Conservation (phyloP, 2,888 invertebrate genomes). For the Acrobasis consociella region DNA sequence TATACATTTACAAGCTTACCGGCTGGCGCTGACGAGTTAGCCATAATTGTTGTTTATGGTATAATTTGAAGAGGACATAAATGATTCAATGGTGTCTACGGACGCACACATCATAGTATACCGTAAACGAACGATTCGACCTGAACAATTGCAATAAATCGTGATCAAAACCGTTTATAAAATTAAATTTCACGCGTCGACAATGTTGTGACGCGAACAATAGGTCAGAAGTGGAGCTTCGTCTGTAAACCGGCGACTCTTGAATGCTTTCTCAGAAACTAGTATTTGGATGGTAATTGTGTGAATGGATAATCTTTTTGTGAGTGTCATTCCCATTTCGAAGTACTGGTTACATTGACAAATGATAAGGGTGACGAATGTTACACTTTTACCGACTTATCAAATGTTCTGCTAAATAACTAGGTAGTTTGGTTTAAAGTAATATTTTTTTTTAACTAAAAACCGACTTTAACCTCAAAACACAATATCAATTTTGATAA, state of each 20-base stretch:
- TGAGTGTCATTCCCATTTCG: conserved; percentile 1
- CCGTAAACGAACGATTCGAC: conserved; percentile 29
- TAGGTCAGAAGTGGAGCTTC: conserved; percentile 36
- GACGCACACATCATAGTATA: neutral
- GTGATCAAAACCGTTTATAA: conserved; percentile 61
- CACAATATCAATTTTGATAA: too few species aligned
- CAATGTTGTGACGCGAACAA: conserved; percentile 53
- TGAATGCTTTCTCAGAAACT: conserved; percentile 1
- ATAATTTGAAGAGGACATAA: neutral
- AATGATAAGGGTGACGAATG: neutral
- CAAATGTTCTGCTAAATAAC: conserved; percentile 2
- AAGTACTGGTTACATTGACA: neutral
- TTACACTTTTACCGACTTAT: conserved; percentile 3
- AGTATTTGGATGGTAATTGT: conserved; percentile 8
- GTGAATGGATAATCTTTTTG: conserved; percentile 14
- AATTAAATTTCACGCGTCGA: conserved; percentile 72
- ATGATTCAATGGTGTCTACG: neutral
- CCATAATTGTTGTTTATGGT: neutral
- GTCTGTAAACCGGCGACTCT: neutral
- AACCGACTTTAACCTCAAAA: too few species aligned
- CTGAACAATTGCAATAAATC: conserved; percentile 42
- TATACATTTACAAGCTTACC: neutral
- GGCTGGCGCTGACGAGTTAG: neutral
- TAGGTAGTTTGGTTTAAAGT: too few species aligned
- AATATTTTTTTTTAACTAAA: too few species aligned